phyloP scores from a whole-genome alignment of 2,797 vertebrate genomes.

The Nannoperca obscura region DNA sequence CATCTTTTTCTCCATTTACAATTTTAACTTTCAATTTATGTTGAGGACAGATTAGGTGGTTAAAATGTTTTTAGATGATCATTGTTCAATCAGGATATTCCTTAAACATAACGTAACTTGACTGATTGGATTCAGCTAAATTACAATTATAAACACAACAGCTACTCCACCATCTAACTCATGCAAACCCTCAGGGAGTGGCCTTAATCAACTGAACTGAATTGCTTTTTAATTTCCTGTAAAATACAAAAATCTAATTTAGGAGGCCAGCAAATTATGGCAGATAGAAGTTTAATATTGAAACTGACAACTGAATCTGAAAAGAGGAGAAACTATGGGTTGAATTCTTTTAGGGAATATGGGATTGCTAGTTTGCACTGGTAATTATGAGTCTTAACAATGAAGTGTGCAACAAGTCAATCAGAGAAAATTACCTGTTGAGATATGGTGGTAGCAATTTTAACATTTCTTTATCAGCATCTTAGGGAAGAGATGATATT shows the following conservation, averaged over 20 bases:
- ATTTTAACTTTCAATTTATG: not conserved
- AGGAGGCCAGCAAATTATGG: not conserved
- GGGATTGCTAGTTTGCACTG: slow-evolving; percentile 3
- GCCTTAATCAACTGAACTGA: not conserved
- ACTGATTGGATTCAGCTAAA: slow-evolving; percentile 9
- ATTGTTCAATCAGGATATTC: not conserved
- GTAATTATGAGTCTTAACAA: not conserved
- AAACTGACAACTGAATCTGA: slow-evolving; percentile 33
- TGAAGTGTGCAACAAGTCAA: not conserved
- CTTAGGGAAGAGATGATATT: not conserved
- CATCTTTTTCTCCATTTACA: too few relatives aligned
- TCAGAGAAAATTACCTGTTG: not conserved
- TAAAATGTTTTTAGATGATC: not conserved
- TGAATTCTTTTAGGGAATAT: not conserved
- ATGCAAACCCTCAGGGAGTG: not conserved
- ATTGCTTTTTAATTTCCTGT: not conserved
- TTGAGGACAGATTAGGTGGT: not conserved
- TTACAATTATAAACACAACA: not conserved
- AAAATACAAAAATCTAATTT: slow-evolving; percentile 13
- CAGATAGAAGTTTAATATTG: slow-evolving; percentile 9
- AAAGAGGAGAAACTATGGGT: not conserved
- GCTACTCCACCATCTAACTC: not conserved
- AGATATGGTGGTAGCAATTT: not conserved
- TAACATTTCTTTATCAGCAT: not conserved
- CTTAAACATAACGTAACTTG: not conserved